Conservation (phyloP, 2,797 vertebrate genomes). For the Tiaroga cobitis region DNA sequence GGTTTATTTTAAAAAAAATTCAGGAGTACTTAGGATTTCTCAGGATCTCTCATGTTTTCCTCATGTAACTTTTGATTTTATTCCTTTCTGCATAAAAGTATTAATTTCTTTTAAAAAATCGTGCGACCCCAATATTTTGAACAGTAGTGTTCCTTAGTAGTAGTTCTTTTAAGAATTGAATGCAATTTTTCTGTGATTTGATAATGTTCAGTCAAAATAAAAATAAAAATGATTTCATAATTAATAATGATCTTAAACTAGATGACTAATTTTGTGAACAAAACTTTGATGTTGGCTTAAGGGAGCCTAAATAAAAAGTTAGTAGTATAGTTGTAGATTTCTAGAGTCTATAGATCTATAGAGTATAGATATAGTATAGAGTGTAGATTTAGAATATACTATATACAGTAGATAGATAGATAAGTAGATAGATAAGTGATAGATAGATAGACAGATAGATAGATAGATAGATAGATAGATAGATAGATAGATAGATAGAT, state of each 20-base stretch:
- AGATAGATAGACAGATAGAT: no score
- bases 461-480: not conserved
- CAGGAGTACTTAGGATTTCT: not conserved
- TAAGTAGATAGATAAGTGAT: no score
- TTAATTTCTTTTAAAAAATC: not conserved
- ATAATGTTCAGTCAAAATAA: not conserved
- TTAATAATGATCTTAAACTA: not conserved
- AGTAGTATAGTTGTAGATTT: not conserved
- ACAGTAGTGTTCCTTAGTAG: not conserved
- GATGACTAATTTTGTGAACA: not conserved
- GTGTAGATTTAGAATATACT: no score
- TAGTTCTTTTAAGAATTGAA: not conserved
- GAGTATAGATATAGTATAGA: no score
- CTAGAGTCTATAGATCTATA: no score
- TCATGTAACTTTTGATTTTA: not conserved
- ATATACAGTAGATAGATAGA: not conserved
- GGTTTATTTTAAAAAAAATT: not conserved
- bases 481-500: no score
- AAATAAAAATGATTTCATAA: not conserved
- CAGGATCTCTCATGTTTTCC: not conserved
- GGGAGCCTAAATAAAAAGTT: not conserved
- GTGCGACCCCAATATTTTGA: not conserved
- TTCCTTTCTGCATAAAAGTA: not conserved
- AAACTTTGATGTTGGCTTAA: not conserved
- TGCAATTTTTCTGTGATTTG: not conserved